Conservation (phyloP, 1,140 invertebrate species). For the Polypedilum pembai region DNA sequence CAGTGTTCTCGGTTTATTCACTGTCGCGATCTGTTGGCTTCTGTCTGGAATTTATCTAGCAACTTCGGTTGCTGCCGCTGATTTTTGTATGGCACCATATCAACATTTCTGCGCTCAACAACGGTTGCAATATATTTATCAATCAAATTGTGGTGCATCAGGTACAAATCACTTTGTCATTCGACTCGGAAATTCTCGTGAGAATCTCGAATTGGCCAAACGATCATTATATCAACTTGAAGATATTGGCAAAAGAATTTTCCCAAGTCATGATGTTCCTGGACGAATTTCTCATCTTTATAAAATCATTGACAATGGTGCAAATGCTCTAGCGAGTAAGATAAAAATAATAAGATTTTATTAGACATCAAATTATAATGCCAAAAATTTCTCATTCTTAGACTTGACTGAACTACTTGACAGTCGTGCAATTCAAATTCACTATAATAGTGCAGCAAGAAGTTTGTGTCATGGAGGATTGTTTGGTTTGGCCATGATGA, state of each 20-base stretch:
- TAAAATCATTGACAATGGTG: not conserved
- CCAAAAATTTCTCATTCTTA: not conserved
- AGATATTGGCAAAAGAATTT: not conserved
- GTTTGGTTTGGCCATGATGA: slow-evolving; percentile 67
- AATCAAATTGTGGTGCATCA: not conserved
- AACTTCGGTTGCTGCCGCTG: slow-evolving; percentile 61
- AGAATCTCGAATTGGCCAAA: not conserved
- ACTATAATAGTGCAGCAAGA: slow-evolving; percentile 59
- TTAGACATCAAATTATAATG: not conserved
- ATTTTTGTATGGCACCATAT: slow-evolving; percentile 65
- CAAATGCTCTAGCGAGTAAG: not conserved
- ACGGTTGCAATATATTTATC: slow-evolving; percentile 20
- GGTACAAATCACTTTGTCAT: slow-evolving; percentile 21
- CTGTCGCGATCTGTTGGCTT: slow-evolving; percentile 72
- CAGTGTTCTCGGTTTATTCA: slow-evolving; percentile 66
- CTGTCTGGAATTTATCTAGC: slow-evolving; percentile 67
- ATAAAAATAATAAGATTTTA: not conserved
- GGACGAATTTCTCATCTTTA: not conserved
- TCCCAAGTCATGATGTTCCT: not conserved
- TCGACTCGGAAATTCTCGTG: not conserved
- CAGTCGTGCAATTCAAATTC: slow-evolving; percentile 58
- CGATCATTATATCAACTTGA: not conserved
- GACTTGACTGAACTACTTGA: slow-evolving; percentile 55
- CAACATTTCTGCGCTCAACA: slow-evolving; percentile 42
- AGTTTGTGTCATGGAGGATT: slow-evolving; percentile 64